Base-by-base conservation (phyloP, 64 coral and sea anemone genomes). In the Catalaphyllia jardinei region DNA sequence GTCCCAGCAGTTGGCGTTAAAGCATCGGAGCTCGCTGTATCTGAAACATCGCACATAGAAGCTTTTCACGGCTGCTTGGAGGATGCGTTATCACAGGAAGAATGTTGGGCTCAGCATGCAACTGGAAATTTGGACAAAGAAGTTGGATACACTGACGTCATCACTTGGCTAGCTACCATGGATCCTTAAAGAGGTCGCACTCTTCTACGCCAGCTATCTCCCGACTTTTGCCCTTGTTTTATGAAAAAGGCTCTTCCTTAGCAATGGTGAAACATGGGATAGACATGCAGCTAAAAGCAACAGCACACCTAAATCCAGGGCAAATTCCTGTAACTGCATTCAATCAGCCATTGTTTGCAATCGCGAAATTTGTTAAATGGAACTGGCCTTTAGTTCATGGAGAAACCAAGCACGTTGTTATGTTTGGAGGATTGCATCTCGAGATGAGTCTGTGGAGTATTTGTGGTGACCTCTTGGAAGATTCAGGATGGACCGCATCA, bases 201-300 rank as follows among this genome's bases (percentile, higher is more conserved):
- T 8, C 15, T 13, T 0, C 15, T 1, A 15, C 8, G 52, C n/a
- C 88, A 89, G 77, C 72, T 0, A 52, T 80, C 39, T 79, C 88
- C 29, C 25, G 77, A 72, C 77, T 89, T 5, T 52, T 89, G 88
- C 88, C 74, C n/a, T 33, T 89, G 60, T 89, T 89, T 89, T 63
- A 89, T 16, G 87, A 78, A 49, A 89, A 78, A 78, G 87, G 74
- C 3, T 63, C 87, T 42, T 35, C 87, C 65, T 63, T 88, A n/a
- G 72, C 57, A 60, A 89, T 89, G 72, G 74, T 89, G 12, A 89
- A 78, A 25, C 86, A 82, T 39, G 79, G 79, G 16, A 82, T 82
- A 59, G 79, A 63, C 19, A 67, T 82, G 22, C 55, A 82, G 62
- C 27, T 42, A 52, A 31, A 82, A 15, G 79, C 59, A 82, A 82